Percentiles rank a stretch among this genome's conserved stretches.
These are phyloP conservation scores for Acanthiza pusilla DNA, from an alignment of 2,797 vertebrate genomes.

Conservation along the genomic window DNA sequence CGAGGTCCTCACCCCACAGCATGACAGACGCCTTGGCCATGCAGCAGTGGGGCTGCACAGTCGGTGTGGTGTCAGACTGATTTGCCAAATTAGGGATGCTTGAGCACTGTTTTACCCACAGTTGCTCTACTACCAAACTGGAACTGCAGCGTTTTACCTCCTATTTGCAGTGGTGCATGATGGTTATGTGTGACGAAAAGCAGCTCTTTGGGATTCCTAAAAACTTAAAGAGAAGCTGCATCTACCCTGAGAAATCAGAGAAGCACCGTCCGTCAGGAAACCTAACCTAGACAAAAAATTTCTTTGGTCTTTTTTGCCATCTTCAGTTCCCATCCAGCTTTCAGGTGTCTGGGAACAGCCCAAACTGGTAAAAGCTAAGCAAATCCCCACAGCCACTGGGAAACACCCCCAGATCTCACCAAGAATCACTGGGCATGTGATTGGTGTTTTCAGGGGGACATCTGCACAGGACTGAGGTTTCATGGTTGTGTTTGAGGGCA, in stretches of 20 bases:
- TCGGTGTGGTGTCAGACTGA: neutral
- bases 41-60: neutral
- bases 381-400: neutral
- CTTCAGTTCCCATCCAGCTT: neutral
- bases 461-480: neutral
- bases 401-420: neutral
- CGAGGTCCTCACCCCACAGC: fast-evolving
- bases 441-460: fast-evolving
- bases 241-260: neutral
- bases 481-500: neutral
- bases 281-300: neutral
- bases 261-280: neutral
- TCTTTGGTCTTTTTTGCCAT: neutral
- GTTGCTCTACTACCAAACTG: neutral
- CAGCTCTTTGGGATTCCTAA: neutral
- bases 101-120: neutral
- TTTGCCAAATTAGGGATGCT: neutral
- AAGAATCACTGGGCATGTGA: neutral
- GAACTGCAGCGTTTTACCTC: neutral
- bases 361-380: neutral
- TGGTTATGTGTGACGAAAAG: neutral
- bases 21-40: no score
- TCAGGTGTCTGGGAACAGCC: neutral
- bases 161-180: neutral
- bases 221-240: neutral